Conservation (phyloP, 2,888 invertebrate species). For the Rhagonycha fulva region DNA sequence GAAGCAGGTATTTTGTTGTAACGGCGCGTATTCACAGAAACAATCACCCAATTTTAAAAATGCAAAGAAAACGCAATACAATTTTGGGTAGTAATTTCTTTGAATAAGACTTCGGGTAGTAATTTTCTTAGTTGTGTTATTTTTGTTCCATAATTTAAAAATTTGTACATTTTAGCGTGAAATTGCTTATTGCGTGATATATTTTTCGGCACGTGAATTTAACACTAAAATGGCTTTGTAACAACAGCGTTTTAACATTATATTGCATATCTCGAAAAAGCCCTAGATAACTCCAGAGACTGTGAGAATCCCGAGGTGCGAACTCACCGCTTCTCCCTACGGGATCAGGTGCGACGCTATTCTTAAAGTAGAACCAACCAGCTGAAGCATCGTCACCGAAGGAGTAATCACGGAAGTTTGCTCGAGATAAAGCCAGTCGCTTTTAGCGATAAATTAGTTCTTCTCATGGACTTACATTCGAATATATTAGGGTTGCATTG, state of each 20-base stretch:
- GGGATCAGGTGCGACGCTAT: conserved; percentile 42
- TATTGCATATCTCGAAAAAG: conserved; percentile 25
- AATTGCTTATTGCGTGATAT: not conserved
- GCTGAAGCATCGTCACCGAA: conserved; percentile 38
- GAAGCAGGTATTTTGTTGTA: too few species aligned
- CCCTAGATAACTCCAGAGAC: conserved; percentile 25
- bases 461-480: conserved; percentile 39
- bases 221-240: conserved; percentile 23
- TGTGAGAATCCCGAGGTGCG: conserved; percentile 30
- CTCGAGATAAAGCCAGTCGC: conserved; percentile 22
- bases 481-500: conserved; percentile 47
- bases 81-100: not conserved
- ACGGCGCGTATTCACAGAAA: not conserved
- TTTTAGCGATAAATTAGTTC: conserved; percentile 43
- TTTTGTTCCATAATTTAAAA: not conserved
- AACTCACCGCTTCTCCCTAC: conserved; percentile 30
- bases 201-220: conserved; percentile 9
- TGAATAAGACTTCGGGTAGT: not conserved
- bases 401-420: conserved; percentile 35
- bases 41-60: not conserved
- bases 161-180: not conserved
- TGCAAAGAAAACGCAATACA: not conserved
- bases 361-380: conserved; percentile 43
- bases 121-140: not conserved
- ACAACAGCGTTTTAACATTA: conserved; percentile 18